Percentiles rank a stretch among this genome's conserved stretches.
phyloP scores from a whole-genome alignment of 2,797 vertebrate species.

The Myotis planiceps region DNA sequence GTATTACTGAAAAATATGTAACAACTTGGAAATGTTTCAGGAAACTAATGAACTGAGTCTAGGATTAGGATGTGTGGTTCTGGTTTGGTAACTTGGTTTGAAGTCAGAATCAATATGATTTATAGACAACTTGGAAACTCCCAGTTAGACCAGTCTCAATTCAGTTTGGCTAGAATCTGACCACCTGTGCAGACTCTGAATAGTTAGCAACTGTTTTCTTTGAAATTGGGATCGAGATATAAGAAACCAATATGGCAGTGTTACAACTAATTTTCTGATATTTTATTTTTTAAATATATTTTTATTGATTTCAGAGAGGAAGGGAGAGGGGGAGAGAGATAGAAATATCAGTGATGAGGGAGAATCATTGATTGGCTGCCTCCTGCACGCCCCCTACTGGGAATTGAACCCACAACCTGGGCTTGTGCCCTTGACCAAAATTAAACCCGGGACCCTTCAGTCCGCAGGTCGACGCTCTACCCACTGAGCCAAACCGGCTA shows the following conservation, averaged over 20 bases:
- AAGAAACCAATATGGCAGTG: neutral
- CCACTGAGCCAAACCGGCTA: too few species aligned
- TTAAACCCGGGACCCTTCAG: too few species aligned
- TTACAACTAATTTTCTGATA: conserved; percentile 37
- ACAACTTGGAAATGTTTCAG: conserved; percentile 43
- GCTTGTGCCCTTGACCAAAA: too few species aligned
- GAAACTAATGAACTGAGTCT: conserved; percentile 26
- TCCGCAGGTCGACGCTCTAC: too few species aligned
- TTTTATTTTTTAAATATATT: neutral
- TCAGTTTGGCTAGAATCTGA: conserved; percentile 40
- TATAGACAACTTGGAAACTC: neutral
- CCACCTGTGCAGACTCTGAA: conserved; percentile 7
- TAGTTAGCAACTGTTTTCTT: conserved; percentile 50
- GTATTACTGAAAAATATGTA: conserved; percentile 47
- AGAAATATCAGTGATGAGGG: too few species aligned
- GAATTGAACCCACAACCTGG: too few species aligned
- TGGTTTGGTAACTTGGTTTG: conserved; percentile 27
- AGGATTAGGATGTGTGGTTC: conserved; percentile 38
- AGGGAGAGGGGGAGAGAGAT: too few species aligned
- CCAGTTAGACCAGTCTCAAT: conserved; percentile 31
- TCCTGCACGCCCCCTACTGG: too few species aligned
- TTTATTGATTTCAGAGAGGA: too few species aligned
- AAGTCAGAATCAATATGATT: conserved; percentile 26
- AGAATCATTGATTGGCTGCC: too few species aligned
- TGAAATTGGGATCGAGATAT: conserved; percentile 39